Evolutionary conservation across 2,888 invertebrate species (phyloP), one percentile per base, ranked within the genome.

Genomic region (Arctia plantaginis): DNA sequence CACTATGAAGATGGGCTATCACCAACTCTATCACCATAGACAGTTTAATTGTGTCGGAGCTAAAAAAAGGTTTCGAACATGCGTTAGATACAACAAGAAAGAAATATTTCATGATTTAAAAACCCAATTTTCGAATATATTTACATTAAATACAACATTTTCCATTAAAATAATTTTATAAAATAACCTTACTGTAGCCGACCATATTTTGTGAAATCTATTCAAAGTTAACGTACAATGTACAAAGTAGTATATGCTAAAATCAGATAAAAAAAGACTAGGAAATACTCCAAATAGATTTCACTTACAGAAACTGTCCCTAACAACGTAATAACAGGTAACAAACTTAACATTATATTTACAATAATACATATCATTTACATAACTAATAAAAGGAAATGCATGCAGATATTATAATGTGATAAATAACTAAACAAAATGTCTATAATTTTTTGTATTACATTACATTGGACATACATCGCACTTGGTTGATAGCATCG

Each of bases 201-300:
- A 92, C 90, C 91, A 90, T 78, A 83, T 90, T 59, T 59, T 51
- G 90, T 86, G 84, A 90, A 93, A 93, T 93, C 90, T 91, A 92
- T 91, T 89, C 79, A 77, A 86, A 90, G 91, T 82, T 82, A 73
- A 87, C 83, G 82, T 84, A 82, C 83, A 84, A 86, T 83, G 78
- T 88, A 84, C 85, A 86, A 70, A 84, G 77, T 84, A 80, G 79
- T 82, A 83, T 83, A 84, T 80, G 75, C 81, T 85, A 88, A 88
- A 91, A 90, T 92, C 91, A 93, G 93, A 93, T 92, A 90, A 89
- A 90, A 47, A 90, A 90, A 88, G 94, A 94, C 94, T 94, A 94
- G 94, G 89, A 82, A 72, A 74, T 82, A 80, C 89, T 88, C 87
- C 82, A 85, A 91, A 92, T 90, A 89, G 89, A 93, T 91, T 92